These are phyloP conservation scores for Tanytarsus gracilentus DNA, from an alignment of 2,888 invertebrate species.

Conservation along the genomic window DNA sequence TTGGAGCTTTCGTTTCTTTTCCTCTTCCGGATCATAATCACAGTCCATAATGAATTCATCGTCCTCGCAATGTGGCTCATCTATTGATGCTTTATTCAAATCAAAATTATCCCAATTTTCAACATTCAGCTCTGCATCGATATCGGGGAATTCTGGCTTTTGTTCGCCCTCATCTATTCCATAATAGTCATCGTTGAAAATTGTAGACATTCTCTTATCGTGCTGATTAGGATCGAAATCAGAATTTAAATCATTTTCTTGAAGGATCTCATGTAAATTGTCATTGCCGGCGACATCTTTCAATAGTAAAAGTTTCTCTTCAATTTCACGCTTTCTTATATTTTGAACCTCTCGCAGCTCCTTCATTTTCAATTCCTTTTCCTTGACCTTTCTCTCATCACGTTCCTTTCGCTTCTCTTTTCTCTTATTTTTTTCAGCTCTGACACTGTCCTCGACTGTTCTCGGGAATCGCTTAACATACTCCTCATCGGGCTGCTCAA, in stretches of 20 bases:
- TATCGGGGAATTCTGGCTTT: conserved; percentile 79
- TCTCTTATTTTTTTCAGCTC: conserved; percentile 70
- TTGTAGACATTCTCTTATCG: conserved; percentile 73
- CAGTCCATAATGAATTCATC: conserved; percentile 84
- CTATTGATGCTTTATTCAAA: conserved; percentile 41
- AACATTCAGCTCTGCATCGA: conserved; percentile 52
- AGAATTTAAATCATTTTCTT: conserved; percentile 73
- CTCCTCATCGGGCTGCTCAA: conserved; percentile 91
- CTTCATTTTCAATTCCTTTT: conserved; percentile 71
- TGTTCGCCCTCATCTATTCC: conserved; percentile 55
- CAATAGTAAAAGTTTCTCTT: conserved; percentile 76
- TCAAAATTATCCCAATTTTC: conserved; percentile 44
- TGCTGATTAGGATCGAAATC: conserved; percentile 87
- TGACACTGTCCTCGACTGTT: conserved; percentile 70
- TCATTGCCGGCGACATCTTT: conserved; percentile 82
- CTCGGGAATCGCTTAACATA: conserved; percentile 89
- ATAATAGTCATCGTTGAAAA: conserved; percentile 85
- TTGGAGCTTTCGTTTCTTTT: conserved; percentile 46
- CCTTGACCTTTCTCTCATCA: conserved; percentile 63
- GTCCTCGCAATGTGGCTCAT: conserved; percentile 62
- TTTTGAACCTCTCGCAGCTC: conserved; percentile 83
- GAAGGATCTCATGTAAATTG: conserved; percentile 40
- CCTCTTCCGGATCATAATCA: conserved; percentile 59
- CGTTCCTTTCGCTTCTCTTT: conserved; percentile 67
- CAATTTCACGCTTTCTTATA: conserved; percentile 79